Percentiles rank a stretch among this genome's conserved stretches.
phyloP scores from a whole-genome alignment of 2,797 vertebrate genomes.

The Varecia variegata region DNA sequence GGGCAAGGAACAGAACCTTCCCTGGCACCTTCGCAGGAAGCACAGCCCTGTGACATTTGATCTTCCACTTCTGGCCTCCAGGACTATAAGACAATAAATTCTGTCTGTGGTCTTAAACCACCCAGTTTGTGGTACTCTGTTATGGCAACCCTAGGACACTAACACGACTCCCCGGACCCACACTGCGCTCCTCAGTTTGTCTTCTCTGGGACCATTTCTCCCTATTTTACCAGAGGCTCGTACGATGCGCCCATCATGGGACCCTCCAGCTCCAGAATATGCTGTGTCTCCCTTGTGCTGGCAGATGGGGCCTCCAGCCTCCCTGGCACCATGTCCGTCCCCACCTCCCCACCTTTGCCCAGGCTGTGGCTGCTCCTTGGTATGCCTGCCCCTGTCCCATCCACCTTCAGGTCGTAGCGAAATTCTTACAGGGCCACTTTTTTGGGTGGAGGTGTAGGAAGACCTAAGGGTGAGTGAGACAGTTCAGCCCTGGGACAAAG shows the following conservation, averaged over 20 bases:
- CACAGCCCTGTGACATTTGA: not conserved
- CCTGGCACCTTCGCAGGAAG: not conserved
- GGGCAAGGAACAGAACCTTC: not conserved
- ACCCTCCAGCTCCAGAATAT: not conserved
- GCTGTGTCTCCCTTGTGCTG: constrained; percentile 76
- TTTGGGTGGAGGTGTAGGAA: not conserved
- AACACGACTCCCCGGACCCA: not conserved
- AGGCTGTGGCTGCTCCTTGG: too few species aligned
- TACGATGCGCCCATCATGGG: fast-evolving
- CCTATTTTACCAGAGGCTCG: not conserved
- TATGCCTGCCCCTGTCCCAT: not conserved
- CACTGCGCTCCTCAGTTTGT: fast-evolving
- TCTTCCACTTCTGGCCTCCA: not conserved
- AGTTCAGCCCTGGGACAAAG: not conserved
- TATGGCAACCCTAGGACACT: not conserved
- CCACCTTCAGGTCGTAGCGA: not conserved
- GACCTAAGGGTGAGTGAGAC: not conserved
- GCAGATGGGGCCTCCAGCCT: not conserved
- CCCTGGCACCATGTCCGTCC: not conserved
- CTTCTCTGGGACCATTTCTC: not conserved
- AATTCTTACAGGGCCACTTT: not conserved
- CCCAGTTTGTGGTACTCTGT: not conserved
- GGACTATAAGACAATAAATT: not conserved
- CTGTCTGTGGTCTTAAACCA: not conserved
- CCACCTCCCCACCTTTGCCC: not conserved